phyloP scores from a whole-genome alignment of 2,888 invertebrate species.

The Callinectes sapidus region DNA sequence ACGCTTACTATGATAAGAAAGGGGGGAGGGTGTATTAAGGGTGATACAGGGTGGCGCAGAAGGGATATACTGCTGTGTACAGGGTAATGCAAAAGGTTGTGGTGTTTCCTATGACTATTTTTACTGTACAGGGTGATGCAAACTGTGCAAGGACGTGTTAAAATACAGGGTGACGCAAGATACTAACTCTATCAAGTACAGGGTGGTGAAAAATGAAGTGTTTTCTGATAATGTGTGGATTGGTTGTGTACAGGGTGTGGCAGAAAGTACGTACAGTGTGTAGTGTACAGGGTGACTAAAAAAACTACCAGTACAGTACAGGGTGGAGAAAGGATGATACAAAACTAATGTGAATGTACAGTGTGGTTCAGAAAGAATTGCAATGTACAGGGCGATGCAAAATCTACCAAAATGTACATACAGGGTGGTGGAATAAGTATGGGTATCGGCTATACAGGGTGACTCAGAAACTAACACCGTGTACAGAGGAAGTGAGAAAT shows the following conservation, averaged over 20 bases:
- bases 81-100: not conserved
- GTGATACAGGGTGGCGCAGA: not conserved
- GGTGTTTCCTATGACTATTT: not conserved
- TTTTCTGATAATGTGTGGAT: not conserved
- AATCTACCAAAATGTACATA: not conserved
- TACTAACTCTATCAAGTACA: not conserved
- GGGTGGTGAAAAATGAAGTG: not conserved
- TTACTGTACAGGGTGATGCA: not conserved
- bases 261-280: not conserved
- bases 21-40: not conserved
- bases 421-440: not conserved
- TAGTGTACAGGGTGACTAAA: not conserved
- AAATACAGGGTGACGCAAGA: not conserved
- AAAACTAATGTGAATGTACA: not conserved
- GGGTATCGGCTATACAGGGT: not conserved
- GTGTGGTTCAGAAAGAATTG: not conserved
- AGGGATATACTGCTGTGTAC: not conserved
- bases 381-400: not conserved
- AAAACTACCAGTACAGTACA: not conserved
- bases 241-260: not conserved
- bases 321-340: not conserved
- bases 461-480: not conserved
- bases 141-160: not conserved
- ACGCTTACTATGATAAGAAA: slow-evolving; percentile 1
- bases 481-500: not conserved